Base-by-base conservation (phyloP, 1,140 invertebrate genomes). In the Zaprionus davidi region DNA sequence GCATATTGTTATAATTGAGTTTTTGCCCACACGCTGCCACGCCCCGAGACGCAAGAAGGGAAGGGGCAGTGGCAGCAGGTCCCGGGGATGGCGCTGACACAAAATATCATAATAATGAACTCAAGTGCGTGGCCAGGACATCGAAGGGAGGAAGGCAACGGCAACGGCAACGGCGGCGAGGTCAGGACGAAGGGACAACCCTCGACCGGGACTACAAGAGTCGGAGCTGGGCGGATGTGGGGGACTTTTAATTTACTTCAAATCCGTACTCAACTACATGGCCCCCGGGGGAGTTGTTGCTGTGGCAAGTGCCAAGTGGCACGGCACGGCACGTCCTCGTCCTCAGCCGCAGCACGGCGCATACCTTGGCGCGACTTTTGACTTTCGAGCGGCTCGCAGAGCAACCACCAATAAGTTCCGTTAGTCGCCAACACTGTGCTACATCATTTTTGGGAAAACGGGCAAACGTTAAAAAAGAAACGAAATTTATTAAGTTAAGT, bases 1-100 rank as follows among this genome's bases (percentile, higher is more conserved):
- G 91, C 91, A 92, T 92, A 92, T 92, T 92, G 91, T 91, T 86
- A 92, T 92, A 92, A 92, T 92, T 91, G 91, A 92, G 84, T 90
- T 92, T 88, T 74, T 74, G 66, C 76, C 78, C 83, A 83, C 76
- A 74, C 38, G 62, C 77, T 71, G 81, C 81, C 84, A 90, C 84
- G 84, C 84, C 84, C 70, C 24, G 2, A 24, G 31, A 34, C 31
- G 44, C 5, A 1, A 3, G 5, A 28, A 20, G 53, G 15, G 22
- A 5, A 5, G 49, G 24, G 9, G 28, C 11, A 20, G 46, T 13
- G 53, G 17, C 20, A 58, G 28, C 49, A 38, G 17, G 67, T 58
- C n/a, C 44, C 67, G 69, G 71, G 64, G 76, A 70, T 78, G 78
- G 78, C 79, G 90, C 84, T 91, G 88, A 90, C 88, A 91, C 77